phyloP scores from a whole-genome alignment of 2,888 invertebrate species.

The Ornithoptera priamus region DNA sequence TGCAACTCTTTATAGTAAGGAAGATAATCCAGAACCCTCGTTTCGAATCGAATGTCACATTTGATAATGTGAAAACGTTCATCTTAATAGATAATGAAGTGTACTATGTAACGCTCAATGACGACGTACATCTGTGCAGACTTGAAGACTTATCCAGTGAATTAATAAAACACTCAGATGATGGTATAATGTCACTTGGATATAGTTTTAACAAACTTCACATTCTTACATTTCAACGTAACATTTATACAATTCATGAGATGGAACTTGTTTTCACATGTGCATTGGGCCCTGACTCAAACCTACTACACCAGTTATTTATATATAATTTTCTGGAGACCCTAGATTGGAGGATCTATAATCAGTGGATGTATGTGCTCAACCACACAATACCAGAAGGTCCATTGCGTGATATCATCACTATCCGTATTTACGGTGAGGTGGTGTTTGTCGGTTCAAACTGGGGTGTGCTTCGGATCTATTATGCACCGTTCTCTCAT shows the following conservation, averaged over 20 bases:
- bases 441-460: conserved; percentile 60
- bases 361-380: conserved; percentile 55
- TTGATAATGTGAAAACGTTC: conserved; percentile 50
- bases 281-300: conserved; percentile 40
- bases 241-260: conserved; percentile 45
- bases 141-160: conserved; percentile 35
- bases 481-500: conserved; percentile 50
- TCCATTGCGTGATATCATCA: conserved; percentile 50
- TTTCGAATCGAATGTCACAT: conserved; percentile 38
- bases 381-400: conserved; percentile 51
- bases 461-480: conserved; percentile 59
- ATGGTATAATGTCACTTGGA: conserved; percentile 51
- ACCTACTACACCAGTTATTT: conserved; percentile 44
- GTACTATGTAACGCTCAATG: conserved; percentile 47
- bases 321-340: conserved; percentile 56
- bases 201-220: conserved; percentile 42
- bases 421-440: conserved; percentile 56
- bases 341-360: conserved; percentile 59
- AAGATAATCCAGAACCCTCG: conserved; percentile 38
- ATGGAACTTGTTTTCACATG: conserved; percentile 38
- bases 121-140: conserved; percentile 48
- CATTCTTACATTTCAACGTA: conserved; percentile 49
- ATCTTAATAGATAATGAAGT: conserved; percentile 42
- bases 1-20: conserved; percentile 47
- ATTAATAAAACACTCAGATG: conserved; percentile 37